phyloP scores from a whole-genome alignment of 2,888 invertebrate genomes.

The Cybosia mesomella region DNA sequence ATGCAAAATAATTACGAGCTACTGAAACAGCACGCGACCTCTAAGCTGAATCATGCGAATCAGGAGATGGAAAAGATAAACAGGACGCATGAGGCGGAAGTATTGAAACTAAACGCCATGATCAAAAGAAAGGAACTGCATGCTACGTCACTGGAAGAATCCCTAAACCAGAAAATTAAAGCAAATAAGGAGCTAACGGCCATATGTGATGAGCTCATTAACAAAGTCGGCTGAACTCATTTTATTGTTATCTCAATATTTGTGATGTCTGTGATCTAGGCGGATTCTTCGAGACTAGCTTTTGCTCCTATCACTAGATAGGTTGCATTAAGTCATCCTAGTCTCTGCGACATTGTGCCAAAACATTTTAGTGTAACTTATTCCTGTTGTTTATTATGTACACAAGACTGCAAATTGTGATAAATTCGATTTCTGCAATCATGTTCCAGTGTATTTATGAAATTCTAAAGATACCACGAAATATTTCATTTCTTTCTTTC shows the following conservation, averaged over 20 bases:
- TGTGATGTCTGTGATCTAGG: slow-evolving; percentile 64
- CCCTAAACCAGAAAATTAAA: slow-evolving; percentile 94
- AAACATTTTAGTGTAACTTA: slow-evolving; percentile 62
- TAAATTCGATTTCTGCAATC: slow-evolving; percentile 59
- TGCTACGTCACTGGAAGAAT: slow-evolving; percentile 92
- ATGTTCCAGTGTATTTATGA: slow-evolving; percentile 45
- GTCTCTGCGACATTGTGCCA: slow-evolving; percentile 71
- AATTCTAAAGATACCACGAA: slow-evolving; percentile 37
- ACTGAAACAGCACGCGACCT: slow-evolving; percentile 95
- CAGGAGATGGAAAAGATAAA: slow-evolving; percentile 92
- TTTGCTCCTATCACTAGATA: slow-evolving; percentile 76
- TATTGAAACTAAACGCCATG: slow-evolving; percentile 94
- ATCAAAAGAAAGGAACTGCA: slow-evolving; percentile 95
- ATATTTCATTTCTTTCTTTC: too few relatives aligned
- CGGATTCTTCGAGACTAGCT: slow-evolving; percentile 65
- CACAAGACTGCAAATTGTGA: slow-evolving; percentile 79
- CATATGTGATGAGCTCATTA: slow-evolving; percentile 97
- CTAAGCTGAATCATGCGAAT: slow-evolving; percentile 92
- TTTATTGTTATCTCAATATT: slow-evolving; percentile 51
- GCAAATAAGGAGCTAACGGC: slow-evolving; percentile 96
- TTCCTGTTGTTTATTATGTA: slow-evolving; percentile 57
- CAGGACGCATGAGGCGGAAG: slow-evolving; percentile 92
- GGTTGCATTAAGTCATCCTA: slow-evolving; percentile 69
- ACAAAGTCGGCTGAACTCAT: slow-evolving; percentile 80
- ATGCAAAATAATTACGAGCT: slow-evolving; percentile 95